Evolutionary conservation across 2,888 invertebrate genomes (phyloP), one percentile per base, ranked within the genome.

Genomic region (Mycalesis mineus): DNA sequence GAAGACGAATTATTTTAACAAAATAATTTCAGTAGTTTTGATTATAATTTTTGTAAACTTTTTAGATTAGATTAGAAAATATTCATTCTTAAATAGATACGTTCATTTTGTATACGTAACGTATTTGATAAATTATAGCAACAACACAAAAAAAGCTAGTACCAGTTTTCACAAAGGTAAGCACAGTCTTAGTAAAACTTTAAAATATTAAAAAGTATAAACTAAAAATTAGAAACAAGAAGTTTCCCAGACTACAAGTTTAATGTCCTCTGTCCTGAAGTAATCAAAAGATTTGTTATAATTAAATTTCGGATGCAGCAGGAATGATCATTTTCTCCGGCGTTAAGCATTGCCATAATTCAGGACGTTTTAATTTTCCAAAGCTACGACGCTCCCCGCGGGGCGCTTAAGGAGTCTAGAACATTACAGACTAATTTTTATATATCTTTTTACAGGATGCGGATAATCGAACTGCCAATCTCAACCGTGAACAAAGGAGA

Each of bases 381-480:
- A 71, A 68, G 68, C 67, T 58, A 60, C 64, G 68, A 62, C 55
- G 60, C 72, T 84, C 84, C 85, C 84, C 70, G 74, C 72, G 81
- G 84, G 70, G 80, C 75, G 79, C 82, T 87, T 84, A 82, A 81
- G 73, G 68, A 85, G 86, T 86, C 88, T 84, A 79, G 75, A 78
- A 83, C 80, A 78, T 82, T 80, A 78, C 73, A 82, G 79, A 78
- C 83, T 78, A 84, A 84, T 85, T 88, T 84, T 87, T 87, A 82
- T 82, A 74, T 75, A 74, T 77, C 80, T 77, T 86, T 88, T 86
- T 85, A 74, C 74, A 73, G 71, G 75, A 78, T 66, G 67, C 68
- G 80, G 82, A 86, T 88, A 88, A 88, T 88, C 86, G 87, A 88
- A 84, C 82, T 88, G 88, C 85, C 88, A 88, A 88, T 88, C 88